A percentile compares a stretch with the other conserved stretches of the same genome.
phyloP scores from a whole-genome alignment of 2,113 vertebrate genomes.

The Natator depressus region DNA sequence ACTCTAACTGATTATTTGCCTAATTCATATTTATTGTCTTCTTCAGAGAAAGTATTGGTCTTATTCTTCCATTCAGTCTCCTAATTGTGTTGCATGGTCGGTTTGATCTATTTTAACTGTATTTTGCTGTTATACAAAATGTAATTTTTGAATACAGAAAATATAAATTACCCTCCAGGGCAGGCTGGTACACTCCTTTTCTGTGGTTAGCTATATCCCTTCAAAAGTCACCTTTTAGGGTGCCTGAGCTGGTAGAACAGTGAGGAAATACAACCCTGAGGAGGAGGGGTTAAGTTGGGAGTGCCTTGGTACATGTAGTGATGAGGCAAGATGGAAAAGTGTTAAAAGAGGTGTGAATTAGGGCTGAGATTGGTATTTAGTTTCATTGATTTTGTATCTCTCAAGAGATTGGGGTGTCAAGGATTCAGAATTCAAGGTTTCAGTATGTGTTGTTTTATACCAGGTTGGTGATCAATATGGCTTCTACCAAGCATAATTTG shows the following conservation, averaged over 20 bases:
- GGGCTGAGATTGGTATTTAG: not conserved
- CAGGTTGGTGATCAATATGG: not conserved
- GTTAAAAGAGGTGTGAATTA: not conserved
- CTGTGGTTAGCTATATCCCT: not conserved
- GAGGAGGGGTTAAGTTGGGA: not conserved
- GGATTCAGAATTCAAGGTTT: not conserved
- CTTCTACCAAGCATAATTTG: not conserved
- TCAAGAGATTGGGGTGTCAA: not conserved
- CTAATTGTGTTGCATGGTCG: not conserved
- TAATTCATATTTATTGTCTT: not conserved
- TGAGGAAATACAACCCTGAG: not conserved
- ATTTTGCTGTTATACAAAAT: not conserved
- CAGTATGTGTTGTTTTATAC: not conserved
- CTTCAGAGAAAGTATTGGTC: not conserved
- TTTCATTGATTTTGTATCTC: not conserved
- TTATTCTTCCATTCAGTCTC: not conserved
- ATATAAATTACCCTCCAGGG: not conserved
- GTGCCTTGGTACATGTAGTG: fast-evolving
- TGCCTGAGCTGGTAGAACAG: fast-evolving
- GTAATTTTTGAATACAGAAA: not conserved
- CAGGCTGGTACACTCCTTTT: not conserved
- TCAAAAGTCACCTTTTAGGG: not conserved
- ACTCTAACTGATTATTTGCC: not conserved
- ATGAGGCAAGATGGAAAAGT: not conserved
- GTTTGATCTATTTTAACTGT: not conserved